Conservation (phyloP, 2,797 vertebrate species). For the Premnoplex brunnescens region DNA sequence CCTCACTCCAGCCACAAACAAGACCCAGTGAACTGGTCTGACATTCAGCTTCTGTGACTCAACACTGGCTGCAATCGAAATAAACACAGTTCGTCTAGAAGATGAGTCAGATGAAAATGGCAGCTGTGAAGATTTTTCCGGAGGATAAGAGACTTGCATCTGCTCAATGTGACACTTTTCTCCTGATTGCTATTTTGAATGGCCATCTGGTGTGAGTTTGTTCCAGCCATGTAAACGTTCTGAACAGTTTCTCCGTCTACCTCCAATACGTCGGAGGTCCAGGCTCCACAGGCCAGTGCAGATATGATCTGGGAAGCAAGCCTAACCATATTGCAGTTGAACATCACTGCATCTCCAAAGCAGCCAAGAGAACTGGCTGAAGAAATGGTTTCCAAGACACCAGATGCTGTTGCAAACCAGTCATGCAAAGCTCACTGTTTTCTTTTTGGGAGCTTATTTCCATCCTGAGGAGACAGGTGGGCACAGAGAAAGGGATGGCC, state of each 20-base stretch:
- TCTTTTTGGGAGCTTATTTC: conserved; percentile 16
- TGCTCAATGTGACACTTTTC: conserved; percentile 40
- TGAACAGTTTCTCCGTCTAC: conserved; percentile 22
- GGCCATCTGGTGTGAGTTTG: conserved; percentile 44
- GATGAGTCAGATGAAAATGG: conserved; percentile 56
- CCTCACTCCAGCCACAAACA: neutral
- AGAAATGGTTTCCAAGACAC: conserved; percentile 60
- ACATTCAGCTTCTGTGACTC: neutral
- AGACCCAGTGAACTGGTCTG: conserved; percentile 20
- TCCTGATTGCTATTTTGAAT: conserved; percentile 50
- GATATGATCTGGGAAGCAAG: conserved; percentile 55
- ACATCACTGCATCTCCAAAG: conserved; percentile 4
- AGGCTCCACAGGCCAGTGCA: neutral
- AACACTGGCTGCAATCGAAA: neutral
- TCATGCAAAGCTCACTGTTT: conserved; percentile 13
- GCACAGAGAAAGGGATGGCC: neutral
- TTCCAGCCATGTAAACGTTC: conserved; percentile 41
- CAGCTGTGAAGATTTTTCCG: conserved; percentile 32
- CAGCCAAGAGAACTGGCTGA: conserved; percentile 51
- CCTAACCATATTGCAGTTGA: conserved; percentile 59
- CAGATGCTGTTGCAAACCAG: conserved; percentile 62
- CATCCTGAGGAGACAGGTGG: neutral
- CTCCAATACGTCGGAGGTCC: conserved; percentile 8
- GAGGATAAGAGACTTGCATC: conserved; percentile 20
- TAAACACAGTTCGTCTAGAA: neutral